Evolutionary conservation across 2,888 invertebrate genomes (phyloP).

Genomic region (Lasioglossum marginatum): DNA sequence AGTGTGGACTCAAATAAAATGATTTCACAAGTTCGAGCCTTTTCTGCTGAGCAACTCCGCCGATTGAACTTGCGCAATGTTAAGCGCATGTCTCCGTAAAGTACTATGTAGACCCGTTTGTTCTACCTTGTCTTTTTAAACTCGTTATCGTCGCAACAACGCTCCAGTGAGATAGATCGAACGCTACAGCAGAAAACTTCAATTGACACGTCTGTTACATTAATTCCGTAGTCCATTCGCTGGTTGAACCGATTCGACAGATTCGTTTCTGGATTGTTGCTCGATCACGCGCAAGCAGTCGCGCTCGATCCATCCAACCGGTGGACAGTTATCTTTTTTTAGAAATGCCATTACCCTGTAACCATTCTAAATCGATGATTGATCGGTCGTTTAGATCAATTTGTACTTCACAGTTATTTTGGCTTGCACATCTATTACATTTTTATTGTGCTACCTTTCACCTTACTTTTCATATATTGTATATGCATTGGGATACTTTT

Average conservation of each 20-base stretch:
- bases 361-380: conserved; percentile 20
- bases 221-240: not conserved
- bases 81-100: not conserved
- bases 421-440: not conserved
- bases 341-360: not conserved
- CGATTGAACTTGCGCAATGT: not conserved
- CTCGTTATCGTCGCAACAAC: not conserved
- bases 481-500: not conserved
- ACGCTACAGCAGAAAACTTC: not conserved
- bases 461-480: not conserved
- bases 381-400: conserved; percentile 19
- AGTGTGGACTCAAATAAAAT: not conserved
- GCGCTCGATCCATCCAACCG: conserved; percentile 22
- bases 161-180: not conserved
- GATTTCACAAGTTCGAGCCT: not conserved
- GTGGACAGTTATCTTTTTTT: conserved; percentile 7
- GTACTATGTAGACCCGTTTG: not conserved
- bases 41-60: not conserved
- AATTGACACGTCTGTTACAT: conserved; percentile 9
- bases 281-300: conserved; percentile 41
- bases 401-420: not conserved
- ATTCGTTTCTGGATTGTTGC: conserved; percentile 39
- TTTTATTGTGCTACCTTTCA: not conserved
- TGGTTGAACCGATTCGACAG: conserved; percentile 14
- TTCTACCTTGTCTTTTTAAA: not conserved